Percentiles rank a stretch among this genome's conserved stretches.
Conservation (phyloP, 2,888 invertebrate genomes). For the Anarsia innoxiella region DNA sequence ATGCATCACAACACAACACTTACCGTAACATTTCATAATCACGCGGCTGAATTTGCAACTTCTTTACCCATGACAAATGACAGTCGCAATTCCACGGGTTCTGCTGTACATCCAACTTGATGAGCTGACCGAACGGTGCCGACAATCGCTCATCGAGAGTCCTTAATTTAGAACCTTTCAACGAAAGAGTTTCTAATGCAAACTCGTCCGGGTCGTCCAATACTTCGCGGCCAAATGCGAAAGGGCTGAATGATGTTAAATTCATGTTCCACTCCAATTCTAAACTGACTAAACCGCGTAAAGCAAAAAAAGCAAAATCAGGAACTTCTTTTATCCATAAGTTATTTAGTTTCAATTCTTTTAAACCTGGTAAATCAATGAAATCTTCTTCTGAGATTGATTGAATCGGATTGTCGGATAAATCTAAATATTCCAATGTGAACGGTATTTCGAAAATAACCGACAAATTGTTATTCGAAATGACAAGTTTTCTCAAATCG, state of each 20-base stretch:
- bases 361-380: slow-evolving; percentile 64
- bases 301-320: slow-evolving; percentile 71
- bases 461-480: slow-evolving; percentile 72
- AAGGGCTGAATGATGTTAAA: slow-evolving; percentile 61
- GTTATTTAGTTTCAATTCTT: slow-evolving; percentile 72
- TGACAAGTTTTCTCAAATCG: slow-evolving; percentile 55
- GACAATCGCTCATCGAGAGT: slow-evolving; percentile 48
- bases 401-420: slow-evolving; percentile 76
- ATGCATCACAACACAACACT: no score
- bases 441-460: slow-evolving; percentile 73
- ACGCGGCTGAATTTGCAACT: slow-evolving; percentile 49
- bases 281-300: slow-evolving; percentile 66
- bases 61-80: slow-evolving; percentile 67
- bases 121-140: slow-evolving; percentile 60
- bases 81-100: slow-evolving; percentile 81
- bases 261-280: slow-evolving; percentile 73
- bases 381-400: slow-evolving; percentile 67
- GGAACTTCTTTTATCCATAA: slow-evolving; percentile 69
- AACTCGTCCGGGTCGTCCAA: slow-evolving; percentile 59
- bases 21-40: slow-evolving; percentile 64
- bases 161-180: slow-evolving; percentile 60
- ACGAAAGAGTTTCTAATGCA: slow-evolving; percentile 51
- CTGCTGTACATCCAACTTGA: slow-evolving; percentile 70
- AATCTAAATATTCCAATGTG: slow-evolving; percentile 74
- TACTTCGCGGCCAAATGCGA: slow-evolving; percentile 54